Evolutionary conservation across 1,140 invertebrate genomes (phyloP).

Genomic region (Lasioglossum albipes): DNA sequence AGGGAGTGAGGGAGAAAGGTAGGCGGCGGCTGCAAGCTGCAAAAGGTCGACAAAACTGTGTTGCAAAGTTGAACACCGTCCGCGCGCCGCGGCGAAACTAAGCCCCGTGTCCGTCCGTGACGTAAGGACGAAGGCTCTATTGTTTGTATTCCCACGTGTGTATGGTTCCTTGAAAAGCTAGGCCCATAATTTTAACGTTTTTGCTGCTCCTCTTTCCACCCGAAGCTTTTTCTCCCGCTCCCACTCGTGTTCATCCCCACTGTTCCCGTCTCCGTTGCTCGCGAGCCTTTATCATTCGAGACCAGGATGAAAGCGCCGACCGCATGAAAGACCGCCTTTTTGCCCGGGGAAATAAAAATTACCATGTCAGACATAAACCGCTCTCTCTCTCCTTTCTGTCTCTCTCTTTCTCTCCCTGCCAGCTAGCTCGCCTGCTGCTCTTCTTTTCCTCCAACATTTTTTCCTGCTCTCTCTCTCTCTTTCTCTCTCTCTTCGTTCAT

Average conservation of each 20-base stretch:
- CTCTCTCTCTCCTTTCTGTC: conserved; percentile 33
- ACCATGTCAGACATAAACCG: conserved; percentile 67
- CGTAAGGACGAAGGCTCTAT: conserved; percentile 54
- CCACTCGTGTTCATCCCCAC: neutral
- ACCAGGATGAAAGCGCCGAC: conserved; percentile 65
- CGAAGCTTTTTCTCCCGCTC: neutral
- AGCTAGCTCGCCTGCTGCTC: neutral
- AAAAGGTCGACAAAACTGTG: conserved; percentile 29
- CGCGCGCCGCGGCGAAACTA: neutral
- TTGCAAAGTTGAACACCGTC: conserved; percentile 31
- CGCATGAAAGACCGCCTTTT: conserved; percentile 66
- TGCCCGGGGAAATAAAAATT: conserved; percentile 67
- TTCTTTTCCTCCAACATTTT: conserved; percentile 2
- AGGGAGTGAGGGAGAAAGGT: neutral
- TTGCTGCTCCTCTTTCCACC: conserved; percentile 28
- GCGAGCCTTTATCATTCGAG: conserved; percentile 61
- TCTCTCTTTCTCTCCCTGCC: conserved; percentile 9
- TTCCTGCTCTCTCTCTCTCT: neutral
- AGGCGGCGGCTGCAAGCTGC: neutral
- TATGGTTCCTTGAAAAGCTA: conserved; percentile 62
- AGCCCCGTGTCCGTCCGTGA: conserved; percentile 22
- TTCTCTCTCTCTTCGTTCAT: neutral
- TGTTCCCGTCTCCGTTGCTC: conserved; percentile 27
- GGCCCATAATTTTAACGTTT: conserved; percentile 66
- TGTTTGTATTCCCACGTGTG: conserved; percentile 61